Evolutionary conservation across 2,888 invertebrate genomes (phyloP).

Genomic region (Gasteruption jaculator): DNA sequence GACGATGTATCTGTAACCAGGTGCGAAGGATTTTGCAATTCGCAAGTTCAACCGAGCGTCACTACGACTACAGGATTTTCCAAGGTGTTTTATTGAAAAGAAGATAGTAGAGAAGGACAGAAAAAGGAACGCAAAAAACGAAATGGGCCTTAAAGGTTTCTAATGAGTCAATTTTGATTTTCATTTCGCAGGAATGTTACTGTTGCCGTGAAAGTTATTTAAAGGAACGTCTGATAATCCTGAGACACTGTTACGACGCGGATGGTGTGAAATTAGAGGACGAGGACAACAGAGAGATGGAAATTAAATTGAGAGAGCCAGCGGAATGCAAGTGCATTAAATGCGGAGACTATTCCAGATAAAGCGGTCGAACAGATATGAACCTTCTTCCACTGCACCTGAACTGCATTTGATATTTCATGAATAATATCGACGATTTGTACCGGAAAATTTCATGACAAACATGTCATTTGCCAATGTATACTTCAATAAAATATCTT

Average conservation of each 20-base stretch:
- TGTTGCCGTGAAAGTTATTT: slow-evolving; percentile 87
- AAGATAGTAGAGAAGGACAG: no score
- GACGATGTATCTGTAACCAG: slow-evolving; percentile 88
- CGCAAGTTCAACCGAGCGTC: slow-evolving; percentile 88
- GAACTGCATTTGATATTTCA: no score
- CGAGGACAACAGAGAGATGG: slow-evolving; percentile 70
- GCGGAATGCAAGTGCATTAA: slow-evolving; percentile 87
- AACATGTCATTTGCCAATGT: no score
- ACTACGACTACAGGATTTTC: slow-evolving; percentile 83
- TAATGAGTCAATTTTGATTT: background rate
- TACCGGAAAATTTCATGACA: no score
- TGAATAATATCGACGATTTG: no score
- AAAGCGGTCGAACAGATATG: slow-evolving; percentile 10
- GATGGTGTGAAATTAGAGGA: slow-evolving; percentile 75
- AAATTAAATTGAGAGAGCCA: slow-evolving; percentile 79
- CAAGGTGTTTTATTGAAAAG: no score
- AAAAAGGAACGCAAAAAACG: background rate
- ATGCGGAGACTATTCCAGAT: slow-evolving; percentile 78
- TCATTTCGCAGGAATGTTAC: slow-evolving; percentile 72
- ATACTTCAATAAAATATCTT: no score
- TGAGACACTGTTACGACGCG: slow-evolving; percentile 84
- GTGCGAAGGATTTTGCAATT: slow-evolving; percentile 89
- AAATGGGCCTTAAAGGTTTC: background rate
- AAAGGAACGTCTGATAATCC: slow-evolving; percentile 71
- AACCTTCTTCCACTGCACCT: no score